Conservation (phyloP, 2,113 vertebrate genomes). For the Spheniscus mendiculus region DNA sequence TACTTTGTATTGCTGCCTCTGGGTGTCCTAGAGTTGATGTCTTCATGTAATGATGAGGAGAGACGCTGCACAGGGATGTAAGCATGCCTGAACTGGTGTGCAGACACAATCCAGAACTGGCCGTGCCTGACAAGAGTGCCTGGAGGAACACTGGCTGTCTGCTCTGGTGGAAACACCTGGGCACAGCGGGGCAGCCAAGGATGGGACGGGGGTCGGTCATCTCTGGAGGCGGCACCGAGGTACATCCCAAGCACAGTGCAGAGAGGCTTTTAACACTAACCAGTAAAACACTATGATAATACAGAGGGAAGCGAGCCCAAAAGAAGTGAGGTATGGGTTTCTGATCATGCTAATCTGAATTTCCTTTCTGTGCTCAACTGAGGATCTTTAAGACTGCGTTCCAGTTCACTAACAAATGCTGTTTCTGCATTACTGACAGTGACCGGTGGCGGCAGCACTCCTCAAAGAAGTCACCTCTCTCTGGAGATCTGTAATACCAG, state of each 20-base stretch:
- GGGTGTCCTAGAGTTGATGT: background rate
- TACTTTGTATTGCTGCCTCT: background rate
- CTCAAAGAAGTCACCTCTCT: background rate
- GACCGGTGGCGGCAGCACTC: background rate
- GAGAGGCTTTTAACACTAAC: background rate
- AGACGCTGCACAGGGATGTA: background rate
- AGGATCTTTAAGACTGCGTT: background rate
- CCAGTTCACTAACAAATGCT: background rate
- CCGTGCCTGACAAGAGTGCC: rapidly evolving
- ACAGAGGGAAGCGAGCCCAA: background rate
- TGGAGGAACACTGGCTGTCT: background rate
- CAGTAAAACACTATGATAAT: background rate
- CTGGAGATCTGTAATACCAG: background rate
- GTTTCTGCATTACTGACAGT: background rate
- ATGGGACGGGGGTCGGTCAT: background rate
- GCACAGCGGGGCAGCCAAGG: background rate
- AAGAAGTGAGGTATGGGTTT: background rate
- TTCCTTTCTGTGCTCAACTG: background rate
- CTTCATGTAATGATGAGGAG: background rate
- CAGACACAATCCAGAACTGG: background rate
- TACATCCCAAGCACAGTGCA: background rate
- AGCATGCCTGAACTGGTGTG: background rate
- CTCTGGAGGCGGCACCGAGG: background rate
- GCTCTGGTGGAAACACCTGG: background rate
- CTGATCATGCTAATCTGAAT: background rate